Base-by-base conservation (phyloP, 2,113 vertebrate species). In the Cephalopterus ornatus region DNA sequence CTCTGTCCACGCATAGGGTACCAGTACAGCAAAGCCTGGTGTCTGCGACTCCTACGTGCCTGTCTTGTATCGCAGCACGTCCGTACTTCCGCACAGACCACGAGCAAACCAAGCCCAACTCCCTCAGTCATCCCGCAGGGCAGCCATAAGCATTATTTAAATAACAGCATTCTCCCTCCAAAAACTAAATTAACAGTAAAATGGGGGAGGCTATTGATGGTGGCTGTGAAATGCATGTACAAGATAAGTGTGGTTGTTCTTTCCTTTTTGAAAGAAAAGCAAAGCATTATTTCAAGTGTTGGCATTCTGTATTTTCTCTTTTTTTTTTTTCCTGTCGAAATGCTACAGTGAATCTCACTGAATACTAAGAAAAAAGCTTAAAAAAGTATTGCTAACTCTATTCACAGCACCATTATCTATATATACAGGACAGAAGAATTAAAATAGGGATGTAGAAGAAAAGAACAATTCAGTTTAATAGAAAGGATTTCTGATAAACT, bases 1-100 rank as follows among this genome's bases (percentile, higher is more conserved):
- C 35, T 92, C 84, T 74, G 26, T 96, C 92, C 95, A 80, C 44
- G 41, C 35, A 90, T 88, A 93, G 95, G 96, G 97, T 91, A 87
- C 95, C 95, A 93, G 42, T 49, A 68, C 61, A 76, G 85, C 79
- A 70, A 92, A 93, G 80, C 79, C 66, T 46, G 46, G 78, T 10
- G 30, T 93, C 37, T 73, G 72, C 13, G 6, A 62, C 52, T 80
- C 66, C 71, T 44, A 12, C 16, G 35, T 62, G 46, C 78, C 87
- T 88, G 42, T 79, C 88, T 72, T 46, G 28, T 59, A 26, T 26
- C 79, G 71, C 66, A 88, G 92, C 83, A 70, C 46, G 70, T n/a
- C 35, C 5, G 1, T 16, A 14, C 76, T 41, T n/a, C 37, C 39
- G 18, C 76, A 27, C 5, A 30, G 82, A 67, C 53, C 84, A 71